A percentile compares a stretch with the other conserved stretches of the same genome.
phyloP scores from a whole-genome alignment of 1,140 invertebrate species.

The Drosophila santomea region DNA sequence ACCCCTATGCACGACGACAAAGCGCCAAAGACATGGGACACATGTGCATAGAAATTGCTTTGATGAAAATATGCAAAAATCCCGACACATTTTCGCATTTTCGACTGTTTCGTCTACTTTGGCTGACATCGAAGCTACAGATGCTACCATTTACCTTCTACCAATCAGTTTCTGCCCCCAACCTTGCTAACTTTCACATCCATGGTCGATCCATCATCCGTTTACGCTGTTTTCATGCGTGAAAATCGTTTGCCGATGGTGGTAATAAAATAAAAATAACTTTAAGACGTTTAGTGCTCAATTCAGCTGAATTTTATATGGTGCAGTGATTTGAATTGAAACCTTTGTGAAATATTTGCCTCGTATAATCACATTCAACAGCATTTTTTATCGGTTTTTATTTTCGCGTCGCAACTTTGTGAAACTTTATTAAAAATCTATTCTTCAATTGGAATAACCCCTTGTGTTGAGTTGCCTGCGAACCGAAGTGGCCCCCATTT shows the following conservation, averaged over 20 bases:
- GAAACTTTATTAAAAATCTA: background rate
- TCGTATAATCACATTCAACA: too few relatives aligned
- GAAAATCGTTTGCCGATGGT: slow-evolving; percentile 36
- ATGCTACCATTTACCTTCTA: slow-evolving; percentile 22
- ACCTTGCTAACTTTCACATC: background rate
- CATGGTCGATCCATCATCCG: slow-evolving; percentile 24
- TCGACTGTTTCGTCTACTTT: background rate
- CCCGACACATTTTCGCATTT: slow-evolving; percentile 20
- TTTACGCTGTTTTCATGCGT: slow-evolving; percentile 40
- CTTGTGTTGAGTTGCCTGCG: background rate
- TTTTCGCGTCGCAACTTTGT: background rate
- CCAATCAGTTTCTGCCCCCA: background rate
- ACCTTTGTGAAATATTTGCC: too few relatives aligned
- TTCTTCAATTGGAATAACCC: slow-evolving; percentile 3
- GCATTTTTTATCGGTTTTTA: too few relatives aligned
- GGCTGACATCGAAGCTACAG: slow-evolving; percentile 14
- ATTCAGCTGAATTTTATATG: background rate
- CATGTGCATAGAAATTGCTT: slow-evolving; percentile 55
- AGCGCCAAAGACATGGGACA: slow-evolving; percentile 14
- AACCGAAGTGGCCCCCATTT: background rate
- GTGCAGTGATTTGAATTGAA: too few relatives aligned
- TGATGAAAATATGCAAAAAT: slow-evolving; percentile 55
- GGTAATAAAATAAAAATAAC: slow-evolving; percentile 21
- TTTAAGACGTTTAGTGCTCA: slow-evolving; percentile 14
- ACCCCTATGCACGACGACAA: slow-evolving; percentile 39